phyloP scores from a whole-genome alignment of 2,797 vertebrate species.

The Gobionotothen gibberifrons region DNA sequence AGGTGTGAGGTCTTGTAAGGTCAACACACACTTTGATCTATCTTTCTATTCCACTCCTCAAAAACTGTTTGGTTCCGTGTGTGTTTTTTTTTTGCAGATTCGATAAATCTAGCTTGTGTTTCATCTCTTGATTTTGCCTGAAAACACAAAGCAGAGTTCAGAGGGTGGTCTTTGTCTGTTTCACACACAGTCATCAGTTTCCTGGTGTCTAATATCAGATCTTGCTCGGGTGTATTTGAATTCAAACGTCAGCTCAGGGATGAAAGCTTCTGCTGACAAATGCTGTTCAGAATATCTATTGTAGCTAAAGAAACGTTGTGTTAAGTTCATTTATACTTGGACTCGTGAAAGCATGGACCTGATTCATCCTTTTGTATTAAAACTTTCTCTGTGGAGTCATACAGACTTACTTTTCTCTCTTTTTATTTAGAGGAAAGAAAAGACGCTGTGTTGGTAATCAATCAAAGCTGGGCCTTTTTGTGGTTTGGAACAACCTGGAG shows the following conservation, averaged over 20 bases:
- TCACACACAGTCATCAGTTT: constrained; percentile 38
- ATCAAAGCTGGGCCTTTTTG: constrained; percentile 36
- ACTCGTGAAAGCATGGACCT: constrained; percentile 7
- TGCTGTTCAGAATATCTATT: not conserved
- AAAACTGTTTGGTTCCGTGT: constrained; percentile 17
- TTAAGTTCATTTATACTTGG: constrained; percentile 23
- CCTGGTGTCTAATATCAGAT: constrained; percentile 39
- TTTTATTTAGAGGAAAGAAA: not conserved
- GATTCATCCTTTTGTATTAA: not conserved
- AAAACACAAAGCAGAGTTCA: constrained; percentile 50
- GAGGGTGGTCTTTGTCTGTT: constrained; percentile 47
- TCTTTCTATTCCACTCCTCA: constrained; percentile 8
- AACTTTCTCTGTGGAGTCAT: not conserved
- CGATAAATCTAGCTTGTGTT: constrained; percentile 41
- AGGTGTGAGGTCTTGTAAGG: constrained; percentile 27
- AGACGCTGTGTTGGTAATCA: constrained; percentile 4
- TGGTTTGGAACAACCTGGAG: constrained; percentile 11
- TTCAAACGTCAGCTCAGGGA: constrained; percentile 45
- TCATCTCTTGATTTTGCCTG: constrained; percentile 58
- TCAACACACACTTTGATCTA: constrained; percentile 54
- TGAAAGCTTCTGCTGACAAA: constrained; percentile 36
- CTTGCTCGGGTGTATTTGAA: constrained; percentile 36
- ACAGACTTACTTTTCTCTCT: not conserved
- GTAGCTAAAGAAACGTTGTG: constrained; percentile 10
- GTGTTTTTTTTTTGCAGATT: constrained; percentile 21